Evolutionary conservation across 2,797 vertebrate species (phyloP), one percentile per base, ranked within the genome.

Genomic region (Coregonus suidteri): DNA sequence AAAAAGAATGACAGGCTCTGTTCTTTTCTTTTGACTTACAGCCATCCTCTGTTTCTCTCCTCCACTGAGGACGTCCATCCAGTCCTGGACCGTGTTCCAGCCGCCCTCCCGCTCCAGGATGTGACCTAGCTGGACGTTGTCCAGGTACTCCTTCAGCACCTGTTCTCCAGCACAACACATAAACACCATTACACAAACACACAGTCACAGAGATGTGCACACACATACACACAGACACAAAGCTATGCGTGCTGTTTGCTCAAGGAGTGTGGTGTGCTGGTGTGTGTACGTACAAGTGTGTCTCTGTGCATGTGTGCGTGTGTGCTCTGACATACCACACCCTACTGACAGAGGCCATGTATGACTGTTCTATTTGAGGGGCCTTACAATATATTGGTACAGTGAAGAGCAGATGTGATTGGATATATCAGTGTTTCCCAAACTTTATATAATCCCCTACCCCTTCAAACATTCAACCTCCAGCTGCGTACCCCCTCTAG

Each of bases 21-120:
- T 9, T 47, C 2, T 47, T 47, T 47, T 47, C 41, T 47, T 47
- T 47, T 9, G 41, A 47, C 96, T 91, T 93, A 99, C 98, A 16
- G 98, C 98, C 97, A 99, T 98, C 81, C 98, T 96, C 88, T 99
- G 98, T 84, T 99, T 99, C 74, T 99, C 98, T 90, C 98, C 98
- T 83, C 98, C 97, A 56, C 98, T 99, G 86, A 99, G 97, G 1
- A 99, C 97, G 65, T 99, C 98, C 97, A 99, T 99, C 98, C 98
- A 99, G 76, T 99, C 98, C 92, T 98, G 97, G 88, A 97, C 91
- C 1, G 92, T 91, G 62, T 99, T 96, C 98, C 98, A 99, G 88
- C 92, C 94, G 78, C 96, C 96, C 92, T 99, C 98, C 75, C 98
- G 91, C 15, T 96, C 96, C 84, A 99, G 91, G 86, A 99, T 98